Percentiles rank a stretch among this genome's conserved stretches.
Evolutionary conservation across 2,888 invertebrate species (phyloP).

Genomic region (Chloroclysta siterata): DNA sequence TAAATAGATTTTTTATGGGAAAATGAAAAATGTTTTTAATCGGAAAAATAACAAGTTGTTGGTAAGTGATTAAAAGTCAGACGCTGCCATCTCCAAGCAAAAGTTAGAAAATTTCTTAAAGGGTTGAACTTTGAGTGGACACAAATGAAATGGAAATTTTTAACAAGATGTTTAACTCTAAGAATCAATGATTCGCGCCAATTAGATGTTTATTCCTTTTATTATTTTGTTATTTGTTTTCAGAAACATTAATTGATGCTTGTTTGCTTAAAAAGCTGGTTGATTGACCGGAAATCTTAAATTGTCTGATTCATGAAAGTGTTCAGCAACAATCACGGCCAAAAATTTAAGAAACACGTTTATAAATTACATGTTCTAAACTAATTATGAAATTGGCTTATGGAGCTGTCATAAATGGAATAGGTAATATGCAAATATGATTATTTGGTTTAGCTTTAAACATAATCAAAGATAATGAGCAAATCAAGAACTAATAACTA

Average conservation of each 20-base stretch:
- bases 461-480: too few relatives aligned
- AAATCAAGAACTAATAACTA: background rate
- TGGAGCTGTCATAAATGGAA: too few relatives aligned
- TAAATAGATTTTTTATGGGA: too few relatives aligned
- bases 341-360: too few relatives aligned
- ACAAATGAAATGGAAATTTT: slow-evolving; percentile 82
- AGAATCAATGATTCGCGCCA: slow-evolving; percentile 66
- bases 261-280: slow-evolving; percentile 6
- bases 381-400: too few relatives aligned
- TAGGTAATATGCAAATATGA: background rate
- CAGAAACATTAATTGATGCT: slow-evolving; percentile 36
- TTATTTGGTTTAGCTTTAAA: too few relatives aligned
- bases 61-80: slow-evolving; percentile 32
- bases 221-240: slow-evolving; percentile 53
- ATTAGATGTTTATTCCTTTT: slow-evolving; percentile 61
- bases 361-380: too few relatives aligned
- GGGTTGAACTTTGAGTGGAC: slow-evolving; percentile 67
- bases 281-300: slow-evolving; percentile 15
- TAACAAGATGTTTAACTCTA: slow-evolving; percentile 68
- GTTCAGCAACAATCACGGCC: too few relatives aligned
- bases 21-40: slow-evolving; percentile 8
- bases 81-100: slow-evolving; percentile 10
- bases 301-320: too few relatives aligned
- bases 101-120: slow-evolving; percentile 51
- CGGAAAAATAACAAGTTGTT: slow-evolving; percentile 35